Base-by-base conservation (phyloP, 2,113 vertebrate species). In the Urocitellus parryii region DNA sequence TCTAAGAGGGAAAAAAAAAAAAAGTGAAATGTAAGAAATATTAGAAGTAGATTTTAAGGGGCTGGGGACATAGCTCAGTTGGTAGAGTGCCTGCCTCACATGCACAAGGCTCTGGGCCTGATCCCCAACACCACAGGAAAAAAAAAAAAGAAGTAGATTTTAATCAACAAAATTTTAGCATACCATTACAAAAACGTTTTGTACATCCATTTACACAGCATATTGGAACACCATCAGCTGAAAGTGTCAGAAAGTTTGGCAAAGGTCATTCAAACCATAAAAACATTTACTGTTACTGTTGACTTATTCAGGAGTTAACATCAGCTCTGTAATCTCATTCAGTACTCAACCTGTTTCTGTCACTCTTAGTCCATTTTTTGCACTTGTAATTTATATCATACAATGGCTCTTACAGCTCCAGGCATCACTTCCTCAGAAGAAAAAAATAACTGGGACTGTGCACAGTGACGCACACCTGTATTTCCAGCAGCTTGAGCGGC, bases 201-300 rank as follows among this genome's bases (percentile, higher is more conserved):
- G 42, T 65, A 56, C 10, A 78, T 56, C 4, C 6, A 91, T 78
- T 96, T 94, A 72, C 24, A 58, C 42, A 29, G 12, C 48, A 5
- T 78, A 90, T 72, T 90, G 16, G 11, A 86, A 86, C 34, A 93
- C 18, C 16, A 65, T 81, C 27, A 91, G 32, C 39, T 86, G 68
- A 93, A 94, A 90, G 34, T 92, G 83, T 87, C 42, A 88, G 72
- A 94, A 96, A 91, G 81, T 86, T 25, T 68, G 37, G 92, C 25
- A 93, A 87, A 10, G 74, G 51, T 86, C 27, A 85, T 18, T 97
- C 93, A 83, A 91, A 83, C 42, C 42, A 80, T 82, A 67, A 84
- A 45, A 58, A 56, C 61, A 78, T 74, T 96, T 87, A 88, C 74
- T 95, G 12, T 88, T 96, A 88, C 74, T 95, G 16, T 88, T 96